Base-by-base conservation (phyloP, 2,888 invertebrate species). In the Eulithis testata region DNA sequence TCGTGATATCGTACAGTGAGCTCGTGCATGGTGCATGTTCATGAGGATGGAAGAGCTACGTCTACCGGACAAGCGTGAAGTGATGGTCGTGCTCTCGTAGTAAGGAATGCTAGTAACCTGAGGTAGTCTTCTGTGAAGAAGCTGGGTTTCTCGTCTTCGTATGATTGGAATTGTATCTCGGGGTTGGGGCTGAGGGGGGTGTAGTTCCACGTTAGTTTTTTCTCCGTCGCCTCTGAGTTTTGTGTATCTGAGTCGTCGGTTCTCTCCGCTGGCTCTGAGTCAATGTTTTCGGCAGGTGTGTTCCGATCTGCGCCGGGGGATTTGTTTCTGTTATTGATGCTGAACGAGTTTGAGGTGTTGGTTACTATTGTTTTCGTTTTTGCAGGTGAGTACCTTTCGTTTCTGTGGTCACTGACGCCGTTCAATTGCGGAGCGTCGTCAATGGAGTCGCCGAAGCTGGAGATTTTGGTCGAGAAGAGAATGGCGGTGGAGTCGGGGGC, bases 141-240 rank as follows among this genome's bases (percentile, higher is more conserved):
- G 76, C 82, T 87, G 76, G 83, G 84, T 76, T 85, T 84, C 65
- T 90, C 88, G 71, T 87, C 87, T 65, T 95, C 95, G 78, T 90
- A 94, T 69, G 94, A 93, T 81, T 94, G 94, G 80, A 94, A 94
- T 77, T 93, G 88, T 77, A 94, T 91, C 77, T 91, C 91, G 57
- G 87, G 84, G 77, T 83, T 80, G 71, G 90, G 87, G 74, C 86
- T 90, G 76, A 84, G 79, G 71, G 93, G 92, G 71, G 86, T 86
- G 78, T 93, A 91, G 82, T 88, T 88, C 93, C 92, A 93, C 69
- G 86, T 87, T 69, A 92, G 76, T 82, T 91, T 93, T 63, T 88
- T 88, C 71, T 84, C 81, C 68, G 78, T 77, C 61, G 80, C 85
- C 63, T 60, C 61, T 53, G 55, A 45, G 58, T 66, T 57, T 44